Percentiles rank a stretch among this genome's conserved stretches.
phyloP scores from a whole-genome alignment of 1,140 invertebrate species.

The Lycorma delicatula region DNA sequence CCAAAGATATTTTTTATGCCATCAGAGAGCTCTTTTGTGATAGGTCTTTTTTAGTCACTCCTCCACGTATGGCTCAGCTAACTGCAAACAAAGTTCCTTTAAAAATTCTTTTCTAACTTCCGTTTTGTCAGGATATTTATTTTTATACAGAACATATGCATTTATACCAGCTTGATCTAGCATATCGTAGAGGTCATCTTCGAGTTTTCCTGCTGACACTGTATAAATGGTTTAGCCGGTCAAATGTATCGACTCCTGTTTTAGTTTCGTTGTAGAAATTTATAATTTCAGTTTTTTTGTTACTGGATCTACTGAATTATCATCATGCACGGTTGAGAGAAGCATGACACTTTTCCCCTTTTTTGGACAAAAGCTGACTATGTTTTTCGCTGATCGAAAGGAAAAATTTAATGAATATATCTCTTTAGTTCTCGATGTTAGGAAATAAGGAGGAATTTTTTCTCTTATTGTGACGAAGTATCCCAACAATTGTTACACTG shows the following conservation, averaged over 20 bases:
- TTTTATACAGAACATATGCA: neutral
- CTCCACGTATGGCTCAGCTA: neutral
- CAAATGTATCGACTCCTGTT: neutral
- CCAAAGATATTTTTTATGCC: neutral
- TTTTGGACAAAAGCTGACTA: neutral
- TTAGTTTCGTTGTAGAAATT: neutral
- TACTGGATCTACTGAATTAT: neutral
- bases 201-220: neutral
- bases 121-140: neutral
- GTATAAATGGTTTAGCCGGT: neutral
- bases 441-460: neutral
- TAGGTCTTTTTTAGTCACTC: neutral
- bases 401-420: neutral
- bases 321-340: neutral
- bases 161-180: neutral
- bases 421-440: neutral
- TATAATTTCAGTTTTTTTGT: neutral
- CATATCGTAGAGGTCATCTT: neutral
- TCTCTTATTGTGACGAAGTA: neutral
- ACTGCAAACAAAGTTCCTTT: neutral
- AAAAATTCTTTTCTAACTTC: neutral
- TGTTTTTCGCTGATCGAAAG: neutral
- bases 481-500: neutral
- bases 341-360: neutral
- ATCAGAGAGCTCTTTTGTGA: neutral